These are phyloP conservation scores for Dolichomitus sp. DNA, from an alignment of 2,888 invertebrate genomes.

Conservation along the genomic window DNA sequence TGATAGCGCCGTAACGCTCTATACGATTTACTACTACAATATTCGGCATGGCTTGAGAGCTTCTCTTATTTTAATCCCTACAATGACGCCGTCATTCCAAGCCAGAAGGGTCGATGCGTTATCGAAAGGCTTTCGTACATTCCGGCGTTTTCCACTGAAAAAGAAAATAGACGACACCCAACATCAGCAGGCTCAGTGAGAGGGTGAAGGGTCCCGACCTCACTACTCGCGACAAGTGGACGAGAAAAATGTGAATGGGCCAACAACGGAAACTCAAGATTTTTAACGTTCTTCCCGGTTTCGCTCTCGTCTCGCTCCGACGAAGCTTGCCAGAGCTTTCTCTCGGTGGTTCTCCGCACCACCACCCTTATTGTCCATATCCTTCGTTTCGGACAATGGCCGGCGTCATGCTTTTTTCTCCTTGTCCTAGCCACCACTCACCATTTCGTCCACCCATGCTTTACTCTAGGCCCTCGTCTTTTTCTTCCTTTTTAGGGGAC, in stretches of 20 bases:
- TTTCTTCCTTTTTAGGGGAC: constrained; percentile 44
- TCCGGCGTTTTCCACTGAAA: constrained; percentile 39
- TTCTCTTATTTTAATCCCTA: constrained; percentile 71
- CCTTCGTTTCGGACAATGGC: constrained; percentile 66
- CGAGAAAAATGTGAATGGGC: constrained; percentile 65
- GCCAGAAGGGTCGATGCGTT: constrained; percentile 30
- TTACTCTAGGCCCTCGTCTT: constrained; percentile 12
- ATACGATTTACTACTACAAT: constrained; percentile 12
- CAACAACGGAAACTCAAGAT: constrained; percentile 65
- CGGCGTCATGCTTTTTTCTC: constrained; percentile 43
- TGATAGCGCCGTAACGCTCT: not conserved
- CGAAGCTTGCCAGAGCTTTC: constrained; percentile 62
- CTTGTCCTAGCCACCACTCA: constrained; percentile 20
- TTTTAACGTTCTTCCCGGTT: constrained; percentile 56
- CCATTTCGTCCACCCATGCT: constrained; percentile 35
- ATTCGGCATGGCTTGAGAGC: constrained; percentile 45
- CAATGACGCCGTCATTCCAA: constrained; percentile 41
- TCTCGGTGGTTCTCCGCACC: constrained; percentile 49
- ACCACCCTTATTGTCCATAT: constrained; percentile 63
- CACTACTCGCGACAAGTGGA: constrained; percentile 61
- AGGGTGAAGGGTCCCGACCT: constrained; percentile 49
- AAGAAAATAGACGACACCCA: constrained; percentile 38
- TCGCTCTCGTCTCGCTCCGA: constrained; percentile 62
- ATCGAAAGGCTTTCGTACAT: constrained; percentile 58
- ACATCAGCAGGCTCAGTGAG: constrained; percentile 24